Evolutionary conservation across 2,113 vertebrate species (phyloP).

Genomic region (Neolamprologus fasciatus): DNA sequence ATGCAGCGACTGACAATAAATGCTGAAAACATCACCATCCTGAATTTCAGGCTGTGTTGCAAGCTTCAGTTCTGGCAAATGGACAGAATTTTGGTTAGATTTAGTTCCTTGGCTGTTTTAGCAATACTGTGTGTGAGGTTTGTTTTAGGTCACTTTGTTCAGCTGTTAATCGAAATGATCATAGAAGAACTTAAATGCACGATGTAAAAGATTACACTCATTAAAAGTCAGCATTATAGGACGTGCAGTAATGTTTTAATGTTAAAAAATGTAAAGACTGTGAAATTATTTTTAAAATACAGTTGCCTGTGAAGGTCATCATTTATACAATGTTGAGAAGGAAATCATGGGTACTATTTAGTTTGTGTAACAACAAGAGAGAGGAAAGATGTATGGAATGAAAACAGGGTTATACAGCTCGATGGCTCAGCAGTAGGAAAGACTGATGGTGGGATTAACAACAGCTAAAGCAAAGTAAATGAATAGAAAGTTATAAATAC

Average conservation of each 20-base stretch:
- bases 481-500: neutral
- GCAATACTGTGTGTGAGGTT: neutral
- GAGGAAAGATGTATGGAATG: neutral
- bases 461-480: neutral
- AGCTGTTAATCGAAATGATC: neutral
- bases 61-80: neutral
- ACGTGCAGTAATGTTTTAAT: neutral
- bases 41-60: neutral
- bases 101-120: neutral
- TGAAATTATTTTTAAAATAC: neutral
- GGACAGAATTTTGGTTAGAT: neutral
- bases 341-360: neutral
- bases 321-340: neutral
- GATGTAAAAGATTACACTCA: neutral
- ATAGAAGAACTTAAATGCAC: neutral
- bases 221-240: neutral
- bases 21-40: neutral
- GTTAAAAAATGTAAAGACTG: neutral
- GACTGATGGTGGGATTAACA: neutral
- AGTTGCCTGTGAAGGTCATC: neutral
- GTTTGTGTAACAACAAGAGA: neutral
- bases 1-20: neutral
- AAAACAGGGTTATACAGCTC: neutral
- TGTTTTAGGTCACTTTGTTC: neutral
- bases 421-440: neutral